A percentile compares a stretch with the other conserved stretches of the same genome.
Conservation (phyloP, 2,113 vertebrate species). For the Aegypius monachus region DNA sequence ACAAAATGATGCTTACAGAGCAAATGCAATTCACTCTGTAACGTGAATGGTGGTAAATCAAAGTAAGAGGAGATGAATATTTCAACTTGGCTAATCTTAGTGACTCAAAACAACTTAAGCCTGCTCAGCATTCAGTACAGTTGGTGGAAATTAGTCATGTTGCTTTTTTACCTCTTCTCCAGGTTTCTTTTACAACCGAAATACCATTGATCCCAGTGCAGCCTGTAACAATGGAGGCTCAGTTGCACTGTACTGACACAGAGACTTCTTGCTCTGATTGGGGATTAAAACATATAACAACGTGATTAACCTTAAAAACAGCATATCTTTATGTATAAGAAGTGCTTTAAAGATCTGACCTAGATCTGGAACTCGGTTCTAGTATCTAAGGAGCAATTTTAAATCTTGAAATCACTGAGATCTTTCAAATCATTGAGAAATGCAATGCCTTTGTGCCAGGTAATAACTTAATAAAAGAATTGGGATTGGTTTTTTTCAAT, state of each 20-base stretch:
- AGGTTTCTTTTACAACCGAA: neutral
- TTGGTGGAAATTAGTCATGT: slow-evolving; percentile 37
- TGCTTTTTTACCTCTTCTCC: neutral
- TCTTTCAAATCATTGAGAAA: neutral
- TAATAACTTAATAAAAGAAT: neutral
- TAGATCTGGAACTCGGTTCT: neutral
- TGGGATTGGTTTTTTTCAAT: neutral
- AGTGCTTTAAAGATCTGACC: neutral
- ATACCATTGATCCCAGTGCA: slow-evolving; percentile 1
- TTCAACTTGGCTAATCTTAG: neutral
- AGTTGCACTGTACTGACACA: neutral
- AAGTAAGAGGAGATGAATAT: neutral
- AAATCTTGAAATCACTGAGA: neutral
- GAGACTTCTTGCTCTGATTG: neutral
- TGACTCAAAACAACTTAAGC: neutral
- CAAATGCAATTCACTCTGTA: neutral
- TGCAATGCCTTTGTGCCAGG: neutral
- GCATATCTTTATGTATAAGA: neutral
- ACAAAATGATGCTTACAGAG: neutral
- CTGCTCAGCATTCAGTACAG: neutral
- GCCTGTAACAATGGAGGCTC: neutral
- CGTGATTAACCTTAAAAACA: neutral
- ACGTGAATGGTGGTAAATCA: neutral
- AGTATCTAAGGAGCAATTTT: neutral
- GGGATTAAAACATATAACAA: neutral